Evolutionary conservation across 2,888 invertebrate genomes (phyloP).

Genomic region (Plebejus argus): DNA sequence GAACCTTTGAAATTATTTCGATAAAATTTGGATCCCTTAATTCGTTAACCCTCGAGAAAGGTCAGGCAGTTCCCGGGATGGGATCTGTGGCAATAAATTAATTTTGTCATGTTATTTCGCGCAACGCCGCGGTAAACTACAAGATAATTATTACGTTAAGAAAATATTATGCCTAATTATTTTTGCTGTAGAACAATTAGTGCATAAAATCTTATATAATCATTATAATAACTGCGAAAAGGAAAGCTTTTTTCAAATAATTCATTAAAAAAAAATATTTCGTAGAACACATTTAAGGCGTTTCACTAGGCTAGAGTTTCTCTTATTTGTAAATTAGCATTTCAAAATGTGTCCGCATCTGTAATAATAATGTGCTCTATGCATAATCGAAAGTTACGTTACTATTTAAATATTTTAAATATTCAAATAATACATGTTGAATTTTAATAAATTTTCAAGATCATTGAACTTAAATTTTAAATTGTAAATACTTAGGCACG

Average conservation of each 20-base stretch:
- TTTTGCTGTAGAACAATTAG: background rate
- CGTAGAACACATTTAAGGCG: background rate
- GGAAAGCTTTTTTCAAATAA: background rate
- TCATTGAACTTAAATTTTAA: background rate
- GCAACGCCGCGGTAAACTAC: too few relatives aligned
- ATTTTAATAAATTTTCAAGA: background rate
- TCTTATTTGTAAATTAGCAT: constrained; percentile 9
- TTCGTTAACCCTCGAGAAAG: too few relatives aligned
- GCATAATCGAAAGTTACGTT: constrained; percentile 14
- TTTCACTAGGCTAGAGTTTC: constrained; percentile 17
- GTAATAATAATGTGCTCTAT: constrained; percentile 4
- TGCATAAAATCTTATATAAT: background rate
- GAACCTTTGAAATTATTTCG: too few relatives aligned
- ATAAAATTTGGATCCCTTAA: too few relatives aligned
- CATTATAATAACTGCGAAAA: background rate
- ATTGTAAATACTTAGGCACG: background rate
- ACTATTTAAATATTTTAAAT: background rate
- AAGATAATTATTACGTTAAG: too few relatives aligned
- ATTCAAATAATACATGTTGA: background rate
- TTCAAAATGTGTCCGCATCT: constrained; percentile 10
- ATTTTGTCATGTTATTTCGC: background rate
- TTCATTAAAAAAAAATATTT: constrained; percentile 1
- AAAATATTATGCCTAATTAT: background rate
- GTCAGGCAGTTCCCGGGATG: too few relatives aligned
- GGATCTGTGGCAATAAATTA: background rate